Percentiles rank a stretch among this genome's conserved stretches.
Conservation (phyloP, 2,888 invertebrate species). For the Colletes collaris region DNA sequence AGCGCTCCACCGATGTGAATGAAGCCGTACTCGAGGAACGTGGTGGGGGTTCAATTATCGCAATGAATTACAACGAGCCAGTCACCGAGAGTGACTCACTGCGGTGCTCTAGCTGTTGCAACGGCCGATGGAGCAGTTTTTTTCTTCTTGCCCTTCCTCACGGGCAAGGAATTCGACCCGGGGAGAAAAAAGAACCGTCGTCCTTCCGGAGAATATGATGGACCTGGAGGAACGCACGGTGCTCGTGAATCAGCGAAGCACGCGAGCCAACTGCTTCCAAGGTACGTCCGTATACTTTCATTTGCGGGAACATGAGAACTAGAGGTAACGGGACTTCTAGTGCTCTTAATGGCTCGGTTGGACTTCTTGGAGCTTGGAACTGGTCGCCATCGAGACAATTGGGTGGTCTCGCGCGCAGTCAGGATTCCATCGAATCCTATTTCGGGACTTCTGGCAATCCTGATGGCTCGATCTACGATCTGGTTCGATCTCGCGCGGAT, state of each 20-base stretch:
- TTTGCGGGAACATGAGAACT: constrained; percentile 5
- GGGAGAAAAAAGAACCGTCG: constrained; percentile 40
- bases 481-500: no score
- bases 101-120: constrained; percentile 47
- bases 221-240: constrained; percentile 11
- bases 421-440: no score
- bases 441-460: no score
- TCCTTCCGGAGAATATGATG: constrained; percentile 7
- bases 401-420: no score
- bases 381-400: no score
- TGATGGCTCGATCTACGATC: no score
- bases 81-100: constrained; percentile 73
- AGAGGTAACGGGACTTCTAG: constrained; percentile 44
- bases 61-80: constrained; percentile 79
- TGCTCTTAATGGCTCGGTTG: constrained; percentile 24
- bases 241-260: constrained; percentile 57
- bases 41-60: constrained; percentile 70
- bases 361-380: neutral
- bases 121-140: constrained; percentile 54
- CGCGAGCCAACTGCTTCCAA: neutral
- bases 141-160: constrained; percentile 34
- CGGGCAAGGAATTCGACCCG: constrained; percentile 56
- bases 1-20: constrained; percentile 55
- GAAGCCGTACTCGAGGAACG: constrained; percentile 43
- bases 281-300: constrained; percentile 18